Evolutionary conservation across 2,888 invertebrate species (phyloP).

Genomic region (Sclerodermus sp.): DNA sequence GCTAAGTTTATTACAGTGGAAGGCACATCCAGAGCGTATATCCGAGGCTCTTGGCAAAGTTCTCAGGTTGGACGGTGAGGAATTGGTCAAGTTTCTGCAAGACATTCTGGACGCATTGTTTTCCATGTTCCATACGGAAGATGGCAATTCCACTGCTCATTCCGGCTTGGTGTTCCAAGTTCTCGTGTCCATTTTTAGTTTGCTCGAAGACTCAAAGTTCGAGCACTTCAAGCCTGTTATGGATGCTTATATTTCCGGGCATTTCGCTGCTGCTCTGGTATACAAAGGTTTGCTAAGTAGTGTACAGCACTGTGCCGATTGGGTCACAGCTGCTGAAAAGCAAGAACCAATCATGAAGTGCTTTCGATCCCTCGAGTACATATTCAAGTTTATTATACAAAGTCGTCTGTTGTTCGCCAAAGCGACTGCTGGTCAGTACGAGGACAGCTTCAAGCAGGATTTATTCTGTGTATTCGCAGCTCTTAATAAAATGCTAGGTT

Average conservation of each 20-base stretch:
- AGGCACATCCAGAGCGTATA: constrained; percentile 83
- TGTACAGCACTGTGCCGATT: constrained; percentile 87
- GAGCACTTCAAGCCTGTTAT: constrained; percentile 93
- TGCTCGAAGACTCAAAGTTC: constrained; percentile 87
- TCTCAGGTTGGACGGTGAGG: constrained; percentile 79
- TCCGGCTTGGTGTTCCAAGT: constrained; percentile 92
- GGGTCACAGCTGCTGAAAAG: constrained; percentile 82
- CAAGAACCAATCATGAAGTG: constrained; percentile 90
- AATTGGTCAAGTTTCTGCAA: constrained; percentile 91
- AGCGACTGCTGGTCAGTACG: constrained; percentile 86
- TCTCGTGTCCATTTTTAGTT: constrained; percentile 86
- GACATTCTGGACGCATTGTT: constrained; percentile 93
- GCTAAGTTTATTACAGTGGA: constrained; percentile 88
- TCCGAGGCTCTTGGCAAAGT: constrained; percentile 83
- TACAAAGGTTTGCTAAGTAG: constrained; percentile 89
- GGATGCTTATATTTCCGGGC: constrained; percentile 91
- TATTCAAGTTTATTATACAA: constrained; percentile 90
- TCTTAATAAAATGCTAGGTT: constrained; percentile 74
- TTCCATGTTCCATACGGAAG: constrained; percentile 90
- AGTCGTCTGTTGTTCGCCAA: constrained; percentile 81
- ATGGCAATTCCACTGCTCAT: constrained; percentile 85
- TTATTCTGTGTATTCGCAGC: constrained; percentile 79
- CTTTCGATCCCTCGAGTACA: constrained; percentile 86
- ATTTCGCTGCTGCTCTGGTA: constrained; percentile 92
- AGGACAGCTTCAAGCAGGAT: constrained; percentile 83